These are phyloP conservation scores for Epinephelus lanceolatus DNA, from an alignment of 2,113 vertebrate species.

Conservation along the genomic window DNA sequence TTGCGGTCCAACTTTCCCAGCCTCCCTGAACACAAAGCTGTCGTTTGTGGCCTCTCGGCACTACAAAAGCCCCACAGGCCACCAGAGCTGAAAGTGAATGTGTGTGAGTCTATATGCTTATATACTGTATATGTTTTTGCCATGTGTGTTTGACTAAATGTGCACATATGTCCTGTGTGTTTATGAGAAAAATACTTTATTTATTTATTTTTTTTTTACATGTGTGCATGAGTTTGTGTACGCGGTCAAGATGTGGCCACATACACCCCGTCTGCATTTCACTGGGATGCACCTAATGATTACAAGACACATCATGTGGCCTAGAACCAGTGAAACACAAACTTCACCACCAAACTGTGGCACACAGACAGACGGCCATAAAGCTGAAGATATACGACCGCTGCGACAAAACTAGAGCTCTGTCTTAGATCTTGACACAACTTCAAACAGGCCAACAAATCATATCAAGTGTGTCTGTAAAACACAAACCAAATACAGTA, in stretches of 20 bases:
- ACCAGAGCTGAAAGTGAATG: slow-evolving; percentile 43
- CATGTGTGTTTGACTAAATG: not conserved
- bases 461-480: slow-evolving; percentile 21
- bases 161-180: not conserved
- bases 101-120: not conserved
- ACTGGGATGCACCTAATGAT: slow-evolving; percentile 37
- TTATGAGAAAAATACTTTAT: not conserved
- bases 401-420: slow-evolving; percentile 19
- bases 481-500: slow-evolving; percentile 31
- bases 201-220: not conserved
- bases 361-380: slow-evolving; percentile 22
- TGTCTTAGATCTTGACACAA: slow-evolving; percentile 33
- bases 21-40: slow-evolving; percentile 68
- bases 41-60: slow-evolving; percentile 64
- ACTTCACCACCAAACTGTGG: slow-evolving; percentile 40
- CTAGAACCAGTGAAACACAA: slow-evolving; percentile 22
- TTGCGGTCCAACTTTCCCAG: slow-evolving; percentile 59
- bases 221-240: not conserved
- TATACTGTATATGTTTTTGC: not conserved
- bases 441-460: slow-evolving; percentile 27
- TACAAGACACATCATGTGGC: slow-evolving; percentile 37
- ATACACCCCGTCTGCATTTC: slow-evolving; percentile 8
- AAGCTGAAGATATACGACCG: slow-evolving; percentile 27
- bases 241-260: slow-evolving; percentile 31
- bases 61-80: slow-evolving; percentile 61